phyloP scores from a whole-genome alignment of 1,140 invertebrate species.

The Monomorium pharaonis region DNA sequence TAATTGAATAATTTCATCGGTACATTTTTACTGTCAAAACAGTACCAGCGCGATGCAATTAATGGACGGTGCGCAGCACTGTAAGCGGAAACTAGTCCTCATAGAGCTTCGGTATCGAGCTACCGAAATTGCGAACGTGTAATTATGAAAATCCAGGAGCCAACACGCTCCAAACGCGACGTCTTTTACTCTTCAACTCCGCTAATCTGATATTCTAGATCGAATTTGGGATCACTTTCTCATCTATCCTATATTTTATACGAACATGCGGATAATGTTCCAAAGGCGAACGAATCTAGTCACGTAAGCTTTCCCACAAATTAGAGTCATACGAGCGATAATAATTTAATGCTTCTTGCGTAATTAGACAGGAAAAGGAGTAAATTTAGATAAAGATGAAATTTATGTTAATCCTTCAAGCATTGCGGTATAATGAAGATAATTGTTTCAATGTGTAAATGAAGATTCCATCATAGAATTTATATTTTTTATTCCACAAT shows the following conservation, averaged over 20 bases:
- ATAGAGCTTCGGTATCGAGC: not conserved
- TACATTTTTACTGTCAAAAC: not conserved
- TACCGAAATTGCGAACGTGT: conserved; percentile 40
- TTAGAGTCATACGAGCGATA: not conserved
- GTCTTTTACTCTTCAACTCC: conserved; percentile 58
- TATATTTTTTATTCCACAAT: not conserved
- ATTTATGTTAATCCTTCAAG: not conserved
- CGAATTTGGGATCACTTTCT: conserved; percentile 58
- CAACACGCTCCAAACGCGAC: conserved; percentile 20
- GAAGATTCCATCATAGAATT: not conserved
- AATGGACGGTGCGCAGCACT: not conserved
- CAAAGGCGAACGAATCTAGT: not conserved
- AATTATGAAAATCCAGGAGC: conserved; percentile 61
- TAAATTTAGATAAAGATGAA: not conserved
- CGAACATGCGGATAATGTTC: not conserved
- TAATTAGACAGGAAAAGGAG: not conserved
- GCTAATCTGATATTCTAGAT: conserved; percentile 67
- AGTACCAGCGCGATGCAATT: not conserved
- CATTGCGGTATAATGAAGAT: not conserved
- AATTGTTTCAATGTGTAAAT: not conserved
- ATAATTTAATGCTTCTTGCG: not conserved
- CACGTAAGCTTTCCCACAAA: not conserved
- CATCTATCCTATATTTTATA: conserved; percentile 20
- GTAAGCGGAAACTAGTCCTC: not conserved
- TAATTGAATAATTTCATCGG: not conserved